Base-by-base conservation (phyloP, 2,888 invertebrate species). In the Acanthosepion pharaonis region DNA sequence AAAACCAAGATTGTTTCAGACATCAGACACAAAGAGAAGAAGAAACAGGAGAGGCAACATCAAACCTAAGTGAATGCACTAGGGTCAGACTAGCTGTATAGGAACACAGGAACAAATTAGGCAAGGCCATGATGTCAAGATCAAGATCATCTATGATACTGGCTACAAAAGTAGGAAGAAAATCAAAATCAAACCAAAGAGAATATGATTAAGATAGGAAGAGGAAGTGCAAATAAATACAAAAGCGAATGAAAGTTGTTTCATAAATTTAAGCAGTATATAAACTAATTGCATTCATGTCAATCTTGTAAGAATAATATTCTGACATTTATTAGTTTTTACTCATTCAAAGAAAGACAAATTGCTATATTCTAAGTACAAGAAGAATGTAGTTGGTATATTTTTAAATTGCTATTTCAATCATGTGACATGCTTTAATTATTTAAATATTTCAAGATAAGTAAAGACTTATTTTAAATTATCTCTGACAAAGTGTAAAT, bases 31-130 rank as follows among this genome's bases (percentile, higher is more conserved):
- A 33, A n/a, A 78, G n/a, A 78, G n/a, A 78, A 78, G n/a, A 25
- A n/a, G n/a, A n/a, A 78, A 78, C 78, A 78, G n/a, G n/a, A 78
- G 78, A 78, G 78, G 78, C 78, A 78, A 78, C 78, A n/a, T 78
- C n/a, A 78, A 78, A 78, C 33, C 78, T 78, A 33, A n/a, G n/a
- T 33, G n/a, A n/a, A n/a, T 78, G n/a, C 33, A 6, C 33, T 78
- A 78, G 78, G n/a, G 78, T 78, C 78, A 78, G n/a, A n/a, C n/a
- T 78, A n/a, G n/a, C 78, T 78, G 78, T 11, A 78, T 33, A 33
- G 78, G n/a, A 78, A n/a, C 78, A 78, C 78, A 78, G 78, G n/a
- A 78, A 11, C 78, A 78, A 78, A 78, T 78, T 78, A 78, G 78
- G 78, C n/a, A n/a, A n/a, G n/a, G 78, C 18, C 78, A 78, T 33